These are phyloP conservation scores for Diadegma fenestrale DNA, from an alignment of 2,888 invertebrate species.

Conservation along the genomic window DNA sequence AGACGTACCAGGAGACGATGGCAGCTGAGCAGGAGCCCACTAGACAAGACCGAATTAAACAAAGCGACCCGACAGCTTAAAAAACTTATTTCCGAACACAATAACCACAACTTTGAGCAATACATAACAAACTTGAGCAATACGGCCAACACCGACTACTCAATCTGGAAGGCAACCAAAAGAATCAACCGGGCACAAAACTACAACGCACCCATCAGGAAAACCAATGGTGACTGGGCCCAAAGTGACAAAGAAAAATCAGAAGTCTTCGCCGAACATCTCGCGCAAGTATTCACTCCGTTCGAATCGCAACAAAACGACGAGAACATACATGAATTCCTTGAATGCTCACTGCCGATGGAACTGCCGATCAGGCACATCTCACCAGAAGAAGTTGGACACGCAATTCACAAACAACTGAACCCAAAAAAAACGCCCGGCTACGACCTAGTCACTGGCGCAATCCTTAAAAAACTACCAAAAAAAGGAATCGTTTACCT, in stretches of 20 bases:
- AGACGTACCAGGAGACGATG: constrained; percentile 57
- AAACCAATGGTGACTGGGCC: constrained; percentile 50
- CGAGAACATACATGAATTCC: not conserved
- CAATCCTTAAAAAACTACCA: constrained; percentile 71
- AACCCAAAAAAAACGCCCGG: constrained; percentile 67
- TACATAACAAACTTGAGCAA: constrained; percentile 35
- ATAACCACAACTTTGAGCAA: constrained; percentile 38
- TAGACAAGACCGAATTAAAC: constrained; percentile 64
- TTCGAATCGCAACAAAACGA: not conserved
- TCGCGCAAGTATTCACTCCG: constrained; percentile 39
- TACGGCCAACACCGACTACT: constrained; percentile 38
- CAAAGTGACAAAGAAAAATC: constrained; percentile 59
- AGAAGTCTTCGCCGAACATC: constrained; percentile 46
- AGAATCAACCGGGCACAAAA: constrained; percentile 47
- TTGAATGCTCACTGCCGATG: constrained; percentile 9
- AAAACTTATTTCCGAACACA: constrained; percentile 48
- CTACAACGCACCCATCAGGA: constrained; percentile 41
- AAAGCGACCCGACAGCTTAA: constrained; percentile 61
- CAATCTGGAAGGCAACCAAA: constrained; percentile 62
- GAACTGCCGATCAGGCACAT: constrained; percentile 17
- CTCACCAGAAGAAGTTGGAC: constrained; percentile 31
- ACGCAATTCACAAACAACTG: not conserved
- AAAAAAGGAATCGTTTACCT: constrained; percentile 69
- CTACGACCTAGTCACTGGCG: constrained; percentile 73
- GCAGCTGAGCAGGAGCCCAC: constrained; percentile 62